Evolutionary conservation across 2,113 vertebrate species (phyloP).

Genomic region (Dasyprocta punctata): DNA sequence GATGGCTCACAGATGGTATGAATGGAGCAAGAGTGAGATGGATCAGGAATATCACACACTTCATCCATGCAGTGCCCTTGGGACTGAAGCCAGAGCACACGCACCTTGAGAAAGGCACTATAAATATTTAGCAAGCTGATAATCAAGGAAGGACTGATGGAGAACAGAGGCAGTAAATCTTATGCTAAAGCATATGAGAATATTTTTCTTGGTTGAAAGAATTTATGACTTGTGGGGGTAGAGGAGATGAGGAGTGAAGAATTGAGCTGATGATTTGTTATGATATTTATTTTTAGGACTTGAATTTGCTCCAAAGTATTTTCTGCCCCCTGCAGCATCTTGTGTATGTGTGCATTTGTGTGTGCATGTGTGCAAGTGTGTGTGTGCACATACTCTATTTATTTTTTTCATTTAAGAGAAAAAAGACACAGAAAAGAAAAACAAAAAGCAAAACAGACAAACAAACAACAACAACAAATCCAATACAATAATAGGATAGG

Average conservation of each 20-base stretch:
- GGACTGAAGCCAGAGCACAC: conserved; percentile 61
- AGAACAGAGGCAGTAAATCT: conserved; percentile 74
- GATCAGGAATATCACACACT: not conserved
- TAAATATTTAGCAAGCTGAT: conserved; percentile 80
- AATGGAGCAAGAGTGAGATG: not conserved
- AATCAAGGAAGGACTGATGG: conserved; percentile 69
- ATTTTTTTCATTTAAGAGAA: too few relatives aligned
- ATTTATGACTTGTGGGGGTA: conserved; percentile 65
- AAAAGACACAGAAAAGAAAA: too few relatives aligned
- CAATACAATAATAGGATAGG: too few relatives aligned
- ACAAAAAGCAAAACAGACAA: too few relatives aligned
- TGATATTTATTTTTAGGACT: conserved; percentile 56
- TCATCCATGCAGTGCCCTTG: not conserved
- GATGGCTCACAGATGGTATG: not conserved
- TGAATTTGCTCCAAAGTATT: conserved; percentile 54
- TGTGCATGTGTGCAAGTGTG: not conserved
- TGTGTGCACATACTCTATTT: too few relatives aligned
- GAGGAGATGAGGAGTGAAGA: conserved; percentile 49
- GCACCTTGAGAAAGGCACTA: conserved; percentile 64
- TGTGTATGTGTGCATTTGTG: not conserved
- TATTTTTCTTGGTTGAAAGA: conserved; percentile 72
- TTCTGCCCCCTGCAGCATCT: conserved; percentile 41
- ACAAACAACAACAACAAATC: too few relatives aligned
- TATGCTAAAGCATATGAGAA: conserved; percentile 78
- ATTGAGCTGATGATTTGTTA: conserved; percentile 48